Percentiles rank a stretch among this genome's conserved stretches.
phyloP scores from a whole-genome alignment of 2,797 vertebrate genomes.

The Peromyscus melanophrys region DNA sequence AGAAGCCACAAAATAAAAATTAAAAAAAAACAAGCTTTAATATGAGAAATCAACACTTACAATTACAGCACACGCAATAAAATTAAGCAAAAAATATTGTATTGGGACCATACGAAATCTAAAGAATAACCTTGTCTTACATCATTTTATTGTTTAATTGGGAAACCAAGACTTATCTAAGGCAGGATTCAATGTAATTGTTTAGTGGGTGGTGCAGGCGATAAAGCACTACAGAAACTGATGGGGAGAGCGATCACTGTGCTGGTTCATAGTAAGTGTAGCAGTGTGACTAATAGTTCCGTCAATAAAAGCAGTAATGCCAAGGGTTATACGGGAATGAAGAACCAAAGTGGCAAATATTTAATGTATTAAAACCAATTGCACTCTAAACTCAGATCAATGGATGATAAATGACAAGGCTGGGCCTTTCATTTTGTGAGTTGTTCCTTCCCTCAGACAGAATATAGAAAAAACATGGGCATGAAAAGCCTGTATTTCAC shows the following conservation, averaged over 20 bases:
- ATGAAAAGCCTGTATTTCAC: slow-evolving; percentile 19
- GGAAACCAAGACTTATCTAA: slow-evolving; percentile 33
- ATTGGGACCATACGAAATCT: background rate
- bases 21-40: background rate
- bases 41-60: background rate
- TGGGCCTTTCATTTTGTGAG: slow-evolving; percentile 72
- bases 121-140: slow-evolving; percentile 29
- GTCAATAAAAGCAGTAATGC: slow-evolving; percentile 66
- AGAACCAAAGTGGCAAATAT: slow-evolving; percentile 74
- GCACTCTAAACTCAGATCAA: slow-evolving; percentile 80
- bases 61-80: background rate
- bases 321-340: slow-evolving; percentile 64
- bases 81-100: background rate
- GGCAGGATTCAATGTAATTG: background rate
- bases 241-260: background rate
- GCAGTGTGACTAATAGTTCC: slow-evolving; percentile 69
- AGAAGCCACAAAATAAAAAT: background rate
- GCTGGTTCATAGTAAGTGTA: slow-evolving; percentile 49
- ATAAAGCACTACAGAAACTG: background rate
- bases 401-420: slow-evolving; percentile 71
- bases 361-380: slow-evolving; percentile 84
- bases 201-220: background rate
- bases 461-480: slow-evolving; percentile 28
- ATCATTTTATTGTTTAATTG: slow-evolving; percentile 56
- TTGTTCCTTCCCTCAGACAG: slow-evolving; percentile 67